Base-by-base conservation (phyloP, 2,888 invertebrate genomes). In the Poecilus cupreus region DNA sequence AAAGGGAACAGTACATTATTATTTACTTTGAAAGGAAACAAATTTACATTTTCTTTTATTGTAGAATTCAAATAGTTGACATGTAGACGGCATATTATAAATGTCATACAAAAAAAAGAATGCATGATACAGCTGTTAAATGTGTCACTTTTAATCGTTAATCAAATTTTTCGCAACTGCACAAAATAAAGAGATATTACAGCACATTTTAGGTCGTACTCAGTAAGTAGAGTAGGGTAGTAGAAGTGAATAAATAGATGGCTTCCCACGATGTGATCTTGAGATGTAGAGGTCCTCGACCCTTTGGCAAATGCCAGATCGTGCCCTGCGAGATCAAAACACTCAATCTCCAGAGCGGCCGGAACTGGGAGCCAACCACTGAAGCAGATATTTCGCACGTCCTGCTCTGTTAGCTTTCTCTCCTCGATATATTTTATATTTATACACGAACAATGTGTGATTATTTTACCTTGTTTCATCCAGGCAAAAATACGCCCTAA, bases 281-380 rank as follows among this genome's bases (percentile, higher is more conserved):
- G 32, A 57, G 32, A 37, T 64, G 64, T 64, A 32, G 70, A 43
- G 70, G 70, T 39, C 16, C 70, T 70, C 70, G 70, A 70, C 70
- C 70, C 39, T 39, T 13, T 70, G 70, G 70, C 20, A 70, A 70
- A 70, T 70, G 18, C n/a, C 43, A 18, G 43, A 43, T 70, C 39
- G 43, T 37, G 39, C 18, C 70, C 70, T 60, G 16, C 5, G 22
- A 39, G 70, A 39, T 43, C 70, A 70, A 39, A 70, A 70, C 70
- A 70, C 39, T 70, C 70, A 37, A 70, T 70, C 70, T 70, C 70
- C 39, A 20, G 24, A 32, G 20, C 57, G 16, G 22, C 57, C 57
- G 57, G 57, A 57, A 22, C 54, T 1, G 1, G 26, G 26, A 11
- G 22, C 54, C 54, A 20, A 16, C 5, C 20, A 54, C 8, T 49